phyloP scores from a whole-genome alignment of 2,113 vertebrate genomes.

The Callipepla californica region DNA sequence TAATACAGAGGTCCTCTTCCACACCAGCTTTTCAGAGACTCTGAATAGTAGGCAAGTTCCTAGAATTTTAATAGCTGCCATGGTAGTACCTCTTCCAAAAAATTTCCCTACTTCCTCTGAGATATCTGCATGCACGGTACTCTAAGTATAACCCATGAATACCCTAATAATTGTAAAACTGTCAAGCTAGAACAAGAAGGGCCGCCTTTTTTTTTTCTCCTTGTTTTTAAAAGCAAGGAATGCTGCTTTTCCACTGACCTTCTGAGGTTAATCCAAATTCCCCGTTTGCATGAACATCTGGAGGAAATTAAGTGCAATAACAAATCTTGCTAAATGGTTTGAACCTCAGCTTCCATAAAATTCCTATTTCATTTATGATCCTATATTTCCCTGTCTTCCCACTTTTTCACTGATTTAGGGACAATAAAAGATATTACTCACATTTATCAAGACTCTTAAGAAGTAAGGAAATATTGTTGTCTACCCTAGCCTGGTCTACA shows the following conservation, averaged over 20 bases:
- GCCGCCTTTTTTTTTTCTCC: not conserved
- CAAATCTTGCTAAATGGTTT: conserved; percentile 14
- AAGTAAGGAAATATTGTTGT: not conserved
- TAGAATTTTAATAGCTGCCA: conserved; percentile 16
- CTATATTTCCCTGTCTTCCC: not conserved
- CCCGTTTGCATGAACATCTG: conserved; percentile 32
- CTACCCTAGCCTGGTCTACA: not conserved
- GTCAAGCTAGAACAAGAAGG: not conserved
- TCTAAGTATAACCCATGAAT: not conserved
- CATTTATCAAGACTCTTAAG: not conserved
- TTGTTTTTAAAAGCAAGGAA: not conserved
- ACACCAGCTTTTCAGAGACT: not conserved
- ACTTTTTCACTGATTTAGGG: not conserved
- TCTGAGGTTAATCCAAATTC: conserved; percentile 22
- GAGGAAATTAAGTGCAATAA: conserved; percentile 43
- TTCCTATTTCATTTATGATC: conserved; percentile 7
- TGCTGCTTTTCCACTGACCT: not conserved
- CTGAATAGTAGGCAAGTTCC: not conserved
- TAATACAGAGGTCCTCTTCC: not conserved
- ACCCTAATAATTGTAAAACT: not conserved
- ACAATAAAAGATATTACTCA: conserved; percentile 22
- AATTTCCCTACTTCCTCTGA: not conserved
- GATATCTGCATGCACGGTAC: not conserved
- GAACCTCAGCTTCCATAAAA: conserved; percentile 24
- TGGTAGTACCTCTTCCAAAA: not conserved